Percentiles rank a stretch among this genome's conserved stretches.
These are phyloP conservation scores for Caenorhabditis inopinata DNA, from an alignment of 1,140 invertebrate species.

Conservation along the genomic window DNA sequence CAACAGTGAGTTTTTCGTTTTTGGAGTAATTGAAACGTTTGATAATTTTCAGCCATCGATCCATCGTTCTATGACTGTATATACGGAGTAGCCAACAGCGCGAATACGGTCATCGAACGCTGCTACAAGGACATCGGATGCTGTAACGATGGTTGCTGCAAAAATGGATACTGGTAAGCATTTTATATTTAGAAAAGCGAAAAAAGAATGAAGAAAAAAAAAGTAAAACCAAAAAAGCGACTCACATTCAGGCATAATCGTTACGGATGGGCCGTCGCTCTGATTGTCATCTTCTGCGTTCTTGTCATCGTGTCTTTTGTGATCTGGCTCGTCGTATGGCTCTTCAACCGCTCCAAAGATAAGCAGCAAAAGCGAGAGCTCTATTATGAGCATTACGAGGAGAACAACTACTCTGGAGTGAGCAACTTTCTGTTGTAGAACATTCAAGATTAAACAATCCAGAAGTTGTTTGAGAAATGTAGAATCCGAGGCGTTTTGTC, in stretches of 20 bases:
- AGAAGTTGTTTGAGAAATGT: too few species aligned
- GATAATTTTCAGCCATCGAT: slow-evolving; percentile 44
- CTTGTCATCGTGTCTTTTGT: slow-evolving; percentile 45
- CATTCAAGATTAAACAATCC: too few species aligned
- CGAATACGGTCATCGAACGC: slow-evolving; percentile 34
- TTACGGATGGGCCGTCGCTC: slow-evolving; percentile 51
- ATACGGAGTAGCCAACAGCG: slow-evolving; percentile 46
- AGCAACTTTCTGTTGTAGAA: too few species aligned
- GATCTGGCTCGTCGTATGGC: slow-evolving; percentile 47
- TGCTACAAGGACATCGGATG: slow-evolving; percentile 52
- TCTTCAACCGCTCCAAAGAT: slow-evolving; percentile 48
- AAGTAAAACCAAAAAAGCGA: background rate
- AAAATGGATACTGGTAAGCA: slow-evolving; percentile 39
- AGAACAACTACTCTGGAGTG: slow-evolving; percentile 20
- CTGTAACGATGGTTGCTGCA: slow-evolving; percentile 44
- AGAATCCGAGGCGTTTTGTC: too few species aligned
- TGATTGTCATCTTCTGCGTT: slow-evolving; percentile 50
- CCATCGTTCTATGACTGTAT: slow-evolving; percentile 49
- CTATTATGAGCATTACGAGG: slow-evolving; percentile 28
- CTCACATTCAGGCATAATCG: slow-evolving; percentile 42
- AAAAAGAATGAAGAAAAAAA: too few species aligned
- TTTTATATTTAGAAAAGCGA: background rate
- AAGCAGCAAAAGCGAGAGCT: slow-evolving; percentile 37
- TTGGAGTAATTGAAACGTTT: background rate
- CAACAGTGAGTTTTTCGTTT: slow-evolving; percentile 6